These are phyloP conservation scores for Nibea albiflora DNA, from an alignment of 2,113 vertebrate genomes.

Conservation along the genomic window DNA sequence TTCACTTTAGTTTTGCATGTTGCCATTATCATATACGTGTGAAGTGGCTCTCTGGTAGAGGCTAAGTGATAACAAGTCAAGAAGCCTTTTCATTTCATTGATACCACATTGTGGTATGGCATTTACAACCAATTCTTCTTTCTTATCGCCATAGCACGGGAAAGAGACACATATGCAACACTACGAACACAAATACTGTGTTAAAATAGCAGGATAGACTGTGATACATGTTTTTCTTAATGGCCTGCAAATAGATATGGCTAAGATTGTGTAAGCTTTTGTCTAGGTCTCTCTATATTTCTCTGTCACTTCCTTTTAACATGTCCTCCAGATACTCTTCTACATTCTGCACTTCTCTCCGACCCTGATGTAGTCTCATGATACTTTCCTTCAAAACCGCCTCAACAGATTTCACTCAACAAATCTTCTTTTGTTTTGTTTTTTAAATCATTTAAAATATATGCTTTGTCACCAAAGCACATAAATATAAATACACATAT, in stretches of 20 bases:
- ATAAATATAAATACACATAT: neutral
- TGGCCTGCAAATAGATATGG: neutral
- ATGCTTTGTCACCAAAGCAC: neutral
- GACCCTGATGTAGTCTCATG: neutral
- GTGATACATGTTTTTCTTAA: neutral
- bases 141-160: neutral
- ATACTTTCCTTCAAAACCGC: neutral
- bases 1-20: neutral
- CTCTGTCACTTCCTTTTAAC: neutral
- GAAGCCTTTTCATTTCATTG: neutral
- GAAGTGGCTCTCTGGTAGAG: neutral
- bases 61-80: neutral
- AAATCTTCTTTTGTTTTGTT: neutral
- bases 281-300: neutral
- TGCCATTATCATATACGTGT: neutral
- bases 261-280: neutral
- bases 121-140: constrained; percentile 6
- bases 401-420: neutral
- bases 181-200: neutral
- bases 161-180: neutral
- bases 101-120: neutral
- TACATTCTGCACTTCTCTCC: neutral
- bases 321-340: neutral
- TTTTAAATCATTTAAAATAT: neutral
- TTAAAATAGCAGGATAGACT: neutral